phyloP scores from a whole-genome alignment of 2,113 vertebrate species.

The Shinisaurus crocodilurus region DNA sequence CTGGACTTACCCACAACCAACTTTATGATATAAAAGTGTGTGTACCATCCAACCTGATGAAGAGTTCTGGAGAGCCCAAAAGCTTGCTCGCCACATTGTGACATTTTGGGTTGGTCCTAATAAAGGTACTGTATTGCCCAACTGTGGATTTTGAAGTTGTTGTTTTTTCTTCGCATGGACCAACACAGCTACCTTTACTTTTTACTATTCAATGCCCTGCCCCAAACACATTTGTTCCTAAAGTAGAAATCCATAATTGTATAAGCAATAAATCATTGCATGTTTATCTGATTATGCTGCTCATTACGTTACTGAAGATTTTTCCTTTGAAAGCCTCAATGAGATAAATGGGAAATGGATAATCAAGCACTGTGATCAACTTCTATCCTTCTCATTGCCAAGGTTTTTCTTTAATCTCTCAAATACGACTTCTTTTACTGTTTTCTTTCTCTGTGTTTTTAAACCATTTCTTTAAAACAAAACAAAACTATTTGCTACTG shows the following conservation, averaged over 20 bases:
- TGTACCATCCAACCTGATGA: neutral
- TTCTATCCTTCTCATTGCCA: neutral
- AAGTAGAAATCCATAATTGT: neutral
- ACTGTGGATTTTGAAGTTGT: neutral
- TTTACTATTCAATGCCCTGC: neutral
- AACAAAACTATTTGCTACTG: neutral
- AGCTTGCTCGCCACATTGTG: neutral
- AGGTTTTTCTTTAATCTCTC: constrained; percentile 2
- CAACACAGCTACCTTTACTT: neutral
- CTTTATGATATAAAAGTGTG: neutral
- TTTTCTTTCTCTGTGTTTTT: neutral
- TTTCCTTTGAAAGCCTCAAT: constrained; percentile 9
- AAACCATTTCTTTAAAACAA: constrained; percentile 1
- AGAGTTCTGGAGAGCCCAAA: neutral
- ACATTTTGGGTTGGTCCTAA: neutral
- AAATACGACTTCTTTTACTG: constrained; percentile 6
- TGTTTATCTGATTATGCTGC: neutral
- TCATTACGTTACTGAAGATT: neutral
- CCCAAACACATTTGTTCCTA: constrained; percentile 3
- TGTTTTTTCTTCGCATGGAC: too few species aligned
- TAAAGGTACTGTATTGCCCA: neutral
- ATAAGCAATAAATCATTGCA: constrained; percentile 15
- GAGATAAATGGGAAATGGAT: constrained; percentile 20
- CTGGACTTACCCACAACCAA: neutral
- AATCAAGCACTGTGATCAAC: constrained; percentile 7